Evolutionary conservation across 2,113 vertebrate genomes (phyloP).

Genomic region (Philantomba maxwellii): DNA sequence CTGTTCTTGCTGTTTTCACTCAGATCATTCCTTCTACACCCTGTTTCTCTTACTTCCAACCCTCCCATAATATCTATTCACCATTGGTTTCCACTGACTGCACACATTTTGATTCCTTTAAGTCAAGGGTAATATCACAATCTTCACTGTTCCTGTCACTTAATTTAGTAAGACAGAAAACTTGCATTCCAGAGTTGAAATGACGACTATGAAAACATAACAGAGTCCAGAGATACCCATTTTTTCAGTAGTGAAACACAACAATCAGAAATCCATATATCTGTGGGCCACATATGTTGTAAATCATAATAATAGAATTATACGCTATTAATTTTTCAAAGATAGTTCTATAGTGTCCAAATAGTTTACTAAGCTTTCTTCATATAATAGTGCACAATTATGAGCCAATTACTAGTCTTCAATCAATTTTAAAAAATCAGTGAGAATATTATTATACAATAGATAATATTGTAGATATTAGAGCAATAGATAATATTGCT

Average conservation of each 20-base stretch:
- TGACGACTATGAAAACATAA: neutral
- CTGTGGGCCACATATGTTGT: neutral
- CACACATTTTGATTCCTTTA: neutral
- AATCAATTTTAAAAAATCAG: neutral
- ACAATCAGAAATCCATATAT: neutral
- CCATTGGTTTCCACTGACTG: neutral
- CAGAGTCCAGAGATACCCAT: neutral
- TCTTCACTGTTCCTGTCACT: neutral
- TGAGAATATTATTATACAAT: neutral
- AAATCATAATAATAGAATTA: neutral
- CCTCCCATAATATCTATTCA: neutral
- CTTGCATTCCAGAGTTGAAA: neutral
- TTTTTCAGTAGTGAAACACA: neutral
- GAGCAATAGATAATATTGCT: neutral
- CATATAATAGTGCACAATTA: neutral
- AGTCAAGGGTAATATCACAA: neutral
- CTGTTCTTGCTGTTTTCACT: neutral
- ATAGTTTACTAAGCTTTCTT: slow-evolving; percentile 19
- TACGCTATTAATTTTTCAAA: slow-evolving; percentile 9
- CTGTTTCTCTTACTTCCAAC: neutral
- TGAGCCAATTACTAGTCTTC: neutral
- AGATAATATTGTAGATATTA: neutral
- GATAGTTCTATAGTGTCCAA: neutral
- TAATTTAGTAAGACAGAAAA: neutral
- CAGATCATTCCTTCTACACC: neutral